phyloP scores from a whole-genome alignment of 2,797 vertebrate genomes.

The Anabas testudineus region DNA sequence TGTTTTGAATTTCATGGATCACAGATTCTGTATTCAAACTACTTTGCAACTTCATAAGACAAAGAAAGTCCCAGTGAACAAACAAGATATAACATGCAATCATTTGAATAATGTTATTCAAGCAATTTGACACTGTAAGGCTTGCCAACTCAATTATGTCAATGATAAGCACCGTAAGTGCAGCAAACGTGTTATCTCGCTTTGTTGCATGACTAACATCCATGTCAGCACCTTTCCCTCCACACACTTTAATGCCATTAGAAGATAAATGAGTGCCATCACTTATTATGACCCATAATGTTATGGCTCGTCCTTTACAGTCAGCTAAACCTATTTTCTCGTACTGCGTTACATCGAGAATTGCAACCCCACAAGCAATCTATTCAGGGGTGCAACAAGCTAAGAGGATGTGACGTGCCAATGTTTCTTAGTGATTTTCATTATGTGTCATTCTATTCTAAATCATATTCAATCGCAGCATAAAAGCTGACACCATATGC shows the following conservation, averaged over 20 bases:
- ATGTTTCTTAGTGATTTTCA: conserved; percentile 85
- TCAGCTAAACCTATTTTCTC: conserved; percentile 77
- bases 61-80: conserved; percentile 35
- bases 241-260: conserved; percentile 76
- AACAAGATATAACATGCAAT: conserved; percentile 45
- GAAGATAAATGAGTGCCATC: conserved; percentile 77
- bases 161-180: conserved; percentile 57
- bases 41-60: conserved; percentile 39
- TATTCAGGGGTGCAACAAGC: conserved; percentile 81
- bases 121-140: conserved; percentile 40
- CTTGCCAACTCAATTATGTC: conserved; percentile 69
- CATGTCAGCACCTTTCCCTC: conserved; percentile 72
- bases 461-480: conserved; percentile 86
- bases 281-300: conserved; percentile 80
- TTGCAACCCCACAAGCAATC: conserved; percentile 83
- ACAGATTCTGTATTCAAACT: conserved; percentile 26
- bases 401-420: conserved; percentile 85
- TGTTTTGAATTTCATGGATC: conserved; percentile 29
- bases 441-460: conserved; percentile 85
- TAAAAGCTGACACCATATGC: conserved; percentile 76
- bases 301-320: conserved; percentile 75
- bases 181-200: conserved; percentile 50
- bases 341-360: conserved; percentile 61
- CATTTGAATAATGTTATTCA: conserved; percentile 47
- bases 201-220: conserved; percentile 73